These are phyloP conservation scores for Myxocyprinus asiaticus DNA, from an alignment of 2,113 vertebrate genomes.

Conservation along the genomic window DNA sequence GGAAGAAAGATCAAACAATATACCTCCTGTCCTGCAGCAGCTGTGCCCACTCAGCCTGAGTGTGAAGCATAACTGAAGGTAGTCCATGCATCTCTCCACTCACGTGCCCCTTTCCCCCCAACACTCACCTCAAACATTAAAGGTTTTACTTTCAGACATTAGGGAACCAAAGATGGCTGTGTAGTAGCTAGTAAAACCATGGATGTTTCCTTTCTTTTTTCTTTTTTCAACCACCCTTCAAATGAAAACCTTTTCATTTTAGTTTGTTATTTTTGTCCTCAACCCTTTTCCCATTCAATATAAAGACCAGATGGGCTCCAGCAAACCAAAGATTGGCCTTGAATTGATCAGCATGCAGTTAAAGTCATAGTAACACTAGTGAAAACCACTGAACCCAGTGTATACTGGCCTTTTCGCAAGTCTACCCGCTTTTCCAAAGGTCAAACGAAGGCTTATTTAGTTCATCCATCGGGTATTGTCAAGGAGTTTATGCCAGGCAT, in stretches of 20 bases:
- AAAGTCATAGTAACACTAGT: slow-evolving; percentile 77
- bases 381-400: slow-evolving; percentile 71
- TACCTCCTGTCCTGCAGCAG: slow-evolving; percentile 59
- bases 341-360: slow-evolving; percentile 68
- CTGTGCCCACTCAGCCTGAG: slow-evolving; percentile 73
- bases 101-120: background rate
- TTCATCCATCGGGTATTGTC: slow-evolving; percentile 67
- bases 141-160: slow-evolving; percentile 63
- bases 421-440: slow-evolving; percentile 76
- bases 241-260: slow-evolving; percentile 26
- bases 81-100: slow-evolving; percentile 66
- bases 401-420: slow-evolving; percentile 50
- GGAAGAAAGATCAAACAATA: slow-evolving; percentile 50
- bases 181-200: slow-evolving; percentile 76
- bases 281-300: slow-evolving; percentile 57
- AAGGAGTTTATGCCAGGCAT: slow-evolving; percentile 56
- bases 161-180: slow-evolving; percentile 78
- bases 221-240: slow-evolving; percentile 2
- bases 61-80: slow-evolving; percentile 82
- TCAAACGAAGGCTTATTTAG: slow-evolving; percentile 83
- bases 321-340: slow-evolving; percentile 98
- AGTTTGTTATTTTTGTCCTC: background rate
- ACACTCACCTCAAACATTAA: slow-evolving; percentile 24
- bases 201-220: slow-evolving; percentile 40
- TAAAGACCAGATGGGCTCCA: slow-evolving; percentile 72